These are phyloP conservation scores for Myripristis murdjan DNA, from an alignment of 2,797 vertebrate species.

Conservation along the genomic window DNA sequence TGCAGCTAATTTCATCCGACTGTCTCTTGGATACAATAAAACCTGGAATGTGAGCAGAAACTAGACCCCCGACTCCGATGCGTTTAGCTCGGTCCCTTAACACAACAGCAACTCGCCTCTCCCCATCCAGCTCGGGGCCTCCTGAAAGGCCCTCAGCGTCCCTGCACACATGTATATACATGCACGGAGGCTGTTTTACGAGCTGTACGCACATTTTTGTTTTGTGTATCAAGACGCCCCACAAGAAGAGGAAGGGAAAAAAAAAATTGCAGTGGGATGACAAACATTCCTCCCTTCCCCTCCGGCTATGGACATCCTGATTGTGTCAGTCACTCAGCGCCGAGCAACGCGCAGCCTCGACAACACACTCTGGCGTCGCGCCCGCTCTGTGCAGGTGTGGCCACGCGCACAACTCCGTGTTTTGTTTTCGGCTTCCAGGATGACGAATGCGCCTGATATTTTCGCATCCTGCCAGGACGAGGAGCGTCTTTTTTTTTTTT, in stretches of 20 bases:
- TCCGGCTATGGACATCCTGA: conserved; percentile 46
- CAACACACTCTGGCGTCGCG: conserved; percentile 32
- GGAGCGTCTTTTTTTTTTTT: conserved; percentile 33
- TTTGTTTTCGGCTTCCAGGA: background rate
- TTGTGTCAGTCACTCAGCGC: conserved; percentile 56
- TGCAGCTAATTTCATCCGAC: conserved; percentile 25
- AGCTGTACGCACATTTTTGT: conserved; percentile 50
- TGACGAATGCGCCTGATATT: conserved; percentile 37
- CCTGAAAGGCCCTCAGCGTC: conserved; percentile 12
- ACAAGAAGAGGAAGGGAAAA: background rate
- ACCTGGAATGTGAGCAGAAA: background rate
- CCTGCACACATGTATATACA: conserved; percentile 42
- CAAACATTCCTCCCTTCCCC: conserved; percentile 47
- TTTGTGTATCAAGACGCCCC: conserved; percentile 21
- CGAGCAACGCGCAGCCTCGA: conserved; percentile 20
- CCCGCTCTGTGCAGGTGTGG: conserved; percentile 63
- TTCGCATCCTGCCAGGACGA: conserved; percentile 13
- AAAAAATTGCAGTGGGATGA: conserved; percentile 11
- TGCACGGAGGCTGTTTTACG: conserved; percentile 18
- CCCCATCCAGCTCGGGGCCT: no score
- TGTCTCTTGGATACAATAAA: background rate
- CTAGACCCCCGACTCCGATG: background rate
- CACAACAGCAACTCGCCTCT: no score
- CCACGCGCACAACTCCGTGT: conserved; percentile 19
- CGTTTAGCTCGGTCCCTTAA: background rate